These are phyloP conservation scores for Helicoverpa assulta DNA, from an alignment of 2,888 invertebrate genomes.

Conservation along the genomic window DNA sequence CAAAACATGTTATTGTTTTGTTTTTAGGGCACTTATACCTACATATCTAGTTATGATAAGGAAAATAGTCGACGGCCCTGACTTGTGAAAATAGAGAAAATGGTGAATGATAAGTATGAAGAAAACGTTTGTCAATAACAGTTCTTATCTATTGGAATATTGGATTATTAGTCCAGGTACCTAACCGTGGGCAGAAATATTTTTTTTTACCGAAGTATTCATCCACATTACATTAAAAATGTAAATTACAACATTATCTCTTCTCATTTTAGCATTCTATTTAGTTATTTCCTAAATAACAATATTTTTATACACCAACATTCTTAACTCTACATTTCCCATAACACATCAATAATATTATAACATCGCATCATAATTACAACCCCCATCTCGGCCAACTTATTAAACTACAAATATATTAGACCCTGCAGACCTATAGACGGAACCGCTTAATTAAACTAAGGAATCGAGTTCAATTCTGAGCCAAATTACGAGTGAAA, in stretches of 20 bases:
- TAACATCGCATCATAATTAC: slow-evolving; percentile 16
- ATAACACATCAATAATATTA: slow-evolving; percentile 20
- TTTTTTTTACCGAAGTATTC: no score
- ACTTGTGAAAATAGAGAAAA: not conserved
- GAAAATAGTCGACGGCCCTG: not conserved
- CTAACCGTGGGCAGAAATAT: no score
- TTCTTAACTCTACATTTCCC: not conserved
- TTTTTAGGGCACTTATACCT: not conserved
- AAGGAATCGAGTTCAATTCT: slow-evolving; percentile 62
- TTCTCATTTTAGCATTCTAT: no score
- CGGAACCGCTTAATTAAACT: slow-evolving; percentile 55
- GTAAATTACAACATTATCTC: no score
- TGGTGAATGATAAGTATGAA: no score
- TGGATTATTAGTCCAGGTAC: no score
- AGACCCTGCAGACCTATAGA: slow-evolving; percentile 25
- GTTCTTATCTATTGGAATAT: no score
- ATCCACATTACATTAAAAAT: no score
- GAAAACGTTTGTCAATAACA: no score
- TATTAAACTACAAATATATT: slow-evolving; percentile 49
- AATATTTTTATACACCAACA: no score
- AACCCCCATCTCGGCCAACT: slow-evolving; percentile 26
- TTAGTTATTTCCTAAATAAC: no score
- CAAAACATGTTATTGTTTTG: not conserved
- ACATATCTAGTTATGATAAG: not conserved
- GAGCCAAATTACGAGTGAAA: slow-evolving; percentile 63